These are phyloP conservation scores for Ailuropoda melanoleuca DNA, from an alignment of 2,113 vertebrate genomes.

Conservation along the genomic window DNA sequence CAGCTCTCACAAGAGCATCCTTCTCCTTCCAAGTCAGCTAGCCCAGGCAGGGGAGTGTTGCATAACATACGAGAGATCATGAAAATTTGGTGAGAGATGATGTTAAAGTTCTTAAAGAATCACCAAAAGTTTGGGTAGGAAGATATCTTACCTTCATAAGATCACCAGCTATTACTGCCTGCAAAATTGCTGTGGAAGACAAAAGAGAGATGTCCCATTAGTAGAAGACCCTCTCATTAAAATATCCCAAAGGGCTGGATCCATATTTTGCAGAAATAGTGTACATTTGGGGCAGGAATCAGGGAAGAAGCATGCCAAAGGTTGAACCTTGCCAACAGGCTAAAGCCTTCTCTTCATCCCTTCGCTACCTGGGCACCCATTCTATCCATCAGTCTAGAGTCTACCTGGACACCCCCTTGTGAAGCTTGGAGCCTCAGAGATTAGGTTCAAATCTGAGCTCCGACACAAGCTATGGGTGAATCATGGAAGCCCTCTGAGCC, in stretches of 20 bases:
- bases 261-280: not conserved
- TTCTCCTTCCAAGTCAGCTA: not conserved
- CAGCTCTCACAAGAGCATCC: not conserved
- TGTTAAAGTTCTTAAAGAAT: conserved; percentile 17
- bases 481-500: not conserved
- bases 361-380: not conserved
- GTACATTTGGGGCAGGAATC: not conserved
- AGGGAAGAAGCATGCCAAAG: not conserved
- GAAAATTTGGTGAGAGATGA: not conserved
- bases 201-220: conserved; percentile 79
- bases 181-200: conserved; percentile 86
- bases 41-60: not conserved
- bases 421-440: not conserved
- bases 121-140: conserved; percentile 19
- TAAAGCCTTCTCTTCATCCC: not conserved
- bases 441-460: not conserved
- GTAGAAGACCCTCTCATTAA: conserved; percentile 52
- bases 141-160: conserved; percentile 85
- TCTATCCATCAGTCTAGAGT: not conserved
- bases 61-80: not conserved
- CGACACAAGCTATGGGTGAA: not conserved
- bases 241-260: not conserved
- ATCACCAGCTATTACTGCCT: conserved; percentile 87
- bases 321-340: not conserved
- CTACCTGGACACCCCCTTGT: rapidly evolving